These are phyloP conservation scores for Lithophane ornitopus DNA, from an alignment of 2,888 invertebrate species.

Conservation along the genomic window DNA sequence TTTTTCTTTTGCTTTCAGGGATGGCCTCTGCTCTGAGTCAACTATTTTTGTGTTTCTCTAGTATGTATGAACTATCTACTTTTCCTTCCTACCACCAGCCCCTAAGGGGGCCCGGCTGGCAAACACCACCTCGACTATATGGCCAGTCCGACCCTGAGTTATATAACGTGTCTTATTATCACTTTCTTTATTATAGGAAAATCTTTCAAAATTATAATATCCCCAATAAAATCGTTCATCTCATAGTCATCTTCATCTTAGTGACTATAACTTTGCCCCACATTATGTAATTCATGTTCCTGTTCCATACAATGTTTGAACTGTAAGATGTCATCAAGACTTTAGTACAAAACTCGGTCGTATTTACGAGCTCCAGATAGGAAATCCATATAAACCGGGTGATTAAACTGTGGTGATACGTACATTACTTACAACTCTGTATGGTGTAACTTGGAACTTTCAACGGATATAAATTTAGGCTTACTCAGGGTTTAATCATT, in stretches of 20 bases:
- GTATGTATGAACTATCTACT: no score
- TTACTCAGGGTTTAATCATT: conserved; percentile 43
- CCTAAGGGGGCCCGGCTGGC: no score
- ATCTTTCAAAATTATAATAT: not conserved
- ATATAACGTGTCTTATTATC: not conserved
- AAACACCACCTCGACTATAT: no score
- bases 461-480: conserved; percentile 38
- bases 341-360: conserved; percentile 59
- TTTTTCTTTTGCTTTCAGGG: no score
- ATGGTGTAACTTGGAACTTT: conserved; percentile 30
- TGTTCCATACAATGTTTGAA: conserved; percentile 41
- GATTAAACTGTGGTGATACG: conserved; percentile 57
- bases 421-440: conserved; percentile 37
- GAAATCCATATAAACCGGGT: conserved; percentile 58
- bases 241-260: not conserved
- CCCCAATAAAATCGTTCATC: not conserved
- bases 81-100: no score
- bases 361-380: conserved; percentile 59
- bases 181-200: not conserved
- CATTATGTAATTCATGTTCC: conserved; percentile 8
- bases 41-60: no score
- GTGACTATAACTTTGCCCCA: not conserved
- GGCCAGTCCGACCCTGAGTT: no score
- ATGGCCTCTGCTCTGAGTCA: no score
- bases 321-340: conserved; percentile 45